Evolutionary conservation across 2,888 invertebrate species (phyloP).

Genomic region (Cephus rjabovi): DNA sequence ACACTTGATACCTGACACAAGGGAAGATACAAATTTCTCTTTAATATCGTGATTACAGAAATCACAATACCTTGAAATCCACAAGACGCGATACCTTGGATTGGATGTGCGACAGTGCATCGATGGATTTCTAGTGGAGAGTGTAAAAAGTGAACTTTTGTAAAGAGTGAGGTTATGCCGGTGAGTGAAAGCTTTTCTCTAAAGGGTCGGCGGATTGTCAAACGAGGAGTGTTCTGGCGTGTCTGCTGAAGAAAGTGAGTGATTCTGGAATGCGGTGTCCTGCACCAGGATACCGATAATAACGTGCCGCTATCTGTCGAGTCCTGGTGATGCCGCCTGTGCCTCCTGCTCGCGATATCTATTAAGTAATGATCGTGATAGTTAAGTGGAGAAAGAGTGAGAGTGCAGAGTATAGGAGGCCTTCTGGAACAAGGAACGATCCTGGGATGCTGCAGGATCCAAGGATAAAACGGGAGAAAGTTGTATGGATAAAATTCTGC

Average conservation of each 20-base stretch:
- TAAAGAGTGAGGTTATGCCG: not conserved
- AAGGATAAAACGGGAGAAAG: not conserved
- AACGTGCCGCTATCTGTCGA: constrained; percentile 10
- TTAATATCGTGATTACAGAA: not conserved
- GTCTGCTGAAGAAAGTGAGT: not conserved
- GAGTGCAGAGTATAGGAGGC: constrained; percentile 8
- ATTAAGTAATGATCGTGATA: constrained; percentile 41
- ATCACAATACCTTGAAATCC: not conserved
- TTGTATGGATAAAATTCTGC: not conserved
- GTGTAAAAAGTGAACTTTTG: not conserved
- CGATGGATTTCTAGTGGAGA: not conserved
- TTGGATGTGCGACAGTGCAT: not conserved
- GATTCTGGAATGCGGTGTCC: not conserved
- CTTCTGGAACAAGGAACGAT: constrained; percentile 7
- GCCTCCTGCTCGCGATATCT: constrained; percentile 29
- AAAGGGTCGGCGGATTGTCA: not conserved
- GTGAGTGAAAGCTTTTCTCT: not conserved
- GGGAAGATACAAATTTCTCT: not conserved
- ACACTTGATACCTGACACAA: not conserved
- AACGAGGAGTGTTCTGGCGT: not conserved
- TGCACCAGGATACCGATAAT: constrained; percentile 17
- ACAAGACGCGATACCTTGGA: not conserved
- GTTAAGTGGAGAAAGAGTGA: constrained; percentile 18
- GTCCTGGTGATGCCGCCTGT: constrained; percentile 5
- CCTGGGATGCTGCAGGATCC: constrained; percentile 2